Conservation (phyloP, 2,888 invertebrate species). For the Melanotus villosus region DNA sequence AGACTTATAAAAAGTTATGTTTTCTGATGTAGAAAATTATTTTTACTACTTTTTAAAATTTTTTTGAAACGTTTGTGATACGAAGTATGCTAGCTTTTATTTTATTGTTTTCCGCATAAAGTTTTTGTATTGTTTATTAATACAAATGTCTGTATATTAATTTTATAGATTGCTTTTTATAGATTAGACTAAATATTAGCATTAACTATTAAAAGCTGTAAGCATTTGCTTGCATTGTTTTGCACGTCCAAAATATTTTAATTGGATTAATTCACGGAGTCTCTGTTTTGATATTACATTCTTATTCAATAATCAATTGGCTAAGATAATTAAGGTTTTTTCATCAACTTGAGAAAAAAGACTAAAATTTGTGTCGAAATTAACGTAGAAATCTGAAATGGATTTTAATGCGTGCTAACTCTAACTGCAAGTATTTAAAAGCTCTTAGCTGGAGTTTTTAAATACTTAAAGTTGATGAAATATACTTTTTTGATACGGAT, state of each 20-base stretch:
- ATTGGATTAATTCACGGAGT: too few relatives aligned
- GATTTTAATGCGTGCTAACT: not conserved
- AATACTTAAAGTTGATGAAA: too few relatives aligned
- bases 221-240: not conserved
- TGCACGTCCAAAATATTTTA: too few relatives aligned
- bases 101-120: not conserved
- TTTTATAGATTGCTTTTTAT: not conserved
- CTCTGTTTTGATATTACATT: too few relatives aligned
- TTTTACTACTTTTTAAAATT: not conserved
- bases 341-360: slow-evolving; percentile 26
- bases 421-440: too few relatives aligned
- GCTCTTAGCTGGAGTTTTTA: too few relatives aligned
- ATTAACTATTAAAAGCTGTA: not conserved
- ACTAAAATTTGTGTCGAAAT: slow-evolving; percentile 26
- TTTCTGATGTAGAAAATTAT: too few relatives aligned
- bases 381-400: not conserved
- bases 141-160: not conserved
- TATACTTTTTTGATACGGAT: slow-evolving; percentile 38
- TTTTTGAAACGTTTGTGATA: slow-evolving; percentile 1
- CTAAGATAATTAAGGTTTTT: too few relatives aligned
- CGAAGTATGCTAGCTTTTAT: not conserved
- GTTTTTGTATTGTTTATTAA: not conserved
- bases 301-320: too few relatives aligned
- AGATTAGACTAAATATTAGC: not conserved
- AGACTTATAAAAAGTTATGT: too few relatives aligned